A percentile compares a stretch with the other conserved stretches of the same genome.
Evolutionary conservation across 2,113 vertebrate species (phyloP).

Genomic region (Galeopterus variegatus): DNA sequence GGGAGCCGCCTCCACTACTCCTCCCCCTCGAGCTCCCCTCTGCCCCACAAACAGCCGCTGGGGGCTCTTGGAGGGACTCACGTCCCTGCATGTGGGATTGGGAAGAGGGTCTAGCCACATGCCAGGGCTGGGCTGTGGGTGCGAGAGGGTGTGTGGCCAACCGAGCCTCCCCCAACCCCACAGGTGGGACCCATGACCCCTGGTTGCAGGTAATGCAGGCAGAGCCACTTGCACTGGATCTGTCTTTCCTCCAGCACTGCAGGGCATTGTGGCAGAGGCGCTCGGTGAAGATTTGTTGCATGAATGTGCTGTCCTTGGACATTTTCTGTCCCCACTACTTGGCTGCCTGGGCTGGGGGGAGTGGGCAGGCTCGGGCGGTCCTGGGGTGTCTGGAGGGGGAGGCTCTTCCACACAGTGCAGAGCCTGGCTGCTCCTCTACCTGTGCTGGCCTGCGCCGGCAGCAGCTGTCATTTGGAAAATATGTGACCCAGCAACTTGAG

Average conservation of each 20-base stretch:
- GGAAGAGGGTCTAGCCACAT: neutral
- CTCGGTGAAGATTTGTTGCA: rapidly evolving
- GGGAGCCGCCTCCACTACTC: rapidly evolving
- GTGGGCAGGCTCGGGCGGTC: neutral
- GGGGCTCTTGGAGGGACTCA: neutral
- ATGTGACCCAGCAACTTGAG: slow-evolving; percentile 9
- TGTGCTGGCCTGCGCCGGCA: neutral
- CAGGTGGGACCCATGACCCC: rapidly evolving
- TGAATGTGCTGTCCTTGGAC: rapidly evolving
- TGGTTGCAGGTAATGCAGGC: rapidly evolving
- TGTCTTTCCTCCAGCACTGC: too few relatives aligned
- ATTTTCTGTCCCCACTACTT: neutral
- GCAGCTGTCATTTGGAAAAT: slow-evolving; percentile 46
- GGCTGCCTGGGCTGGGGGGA: rapidly evolving
- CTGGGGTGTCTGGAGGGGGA: too few relatives aligned
- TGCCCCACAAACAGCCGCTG: rapidly evolving
- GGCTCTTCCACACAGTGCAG: neutral
- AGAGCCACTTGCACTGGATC: neutral
- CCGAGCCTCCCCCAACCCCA: too few relatives aligned
- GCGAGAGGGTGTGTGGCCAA: rapidly evolving
- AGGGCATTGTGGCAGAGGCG: too few relatives aligned
- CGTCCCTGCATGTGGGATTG: rapidly evolving
- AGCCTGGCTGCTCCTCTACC: neutral
- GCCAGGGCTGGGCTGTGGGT: too few relatives aligned
- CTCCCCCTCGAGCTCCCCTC: too few relatives aligned